Evolutionary conservation across 2,797 vertebrate genomes (phyloP).

Genomic region (Pteropus rufus): DNA sequence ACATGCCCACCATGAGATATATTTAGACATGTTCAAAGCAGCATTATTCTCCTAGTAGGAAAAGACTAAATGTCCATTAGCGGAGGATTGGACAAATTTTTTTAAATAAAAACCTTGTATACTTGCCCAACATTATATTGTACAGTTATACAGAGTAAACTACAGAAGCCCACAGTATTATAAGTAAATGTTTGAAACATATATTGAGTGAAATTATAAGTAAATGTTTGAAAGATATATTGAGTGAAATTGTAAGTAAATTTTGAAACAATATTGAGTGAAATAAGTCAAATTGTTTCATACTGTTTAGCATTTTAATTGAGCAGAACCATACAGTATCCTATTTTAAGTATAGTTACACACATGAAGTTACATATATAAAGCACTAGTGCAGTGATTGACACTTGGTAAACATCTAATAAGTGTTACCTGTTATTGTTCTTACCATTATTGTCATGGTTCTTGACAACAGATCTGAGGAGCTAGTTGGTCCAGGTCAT

Average conservation of each 20-base stretch:
- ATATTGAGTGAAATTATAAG: not conserved
- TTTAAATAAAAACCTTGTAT: not conserved
- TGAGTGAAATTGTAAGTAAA: not conserved
- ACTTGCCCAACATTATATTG: not conserved
- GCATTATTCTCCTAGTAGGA: not conserved
- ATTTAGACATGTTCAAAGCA: not conserved
- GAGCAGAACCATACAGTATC: not conserved
- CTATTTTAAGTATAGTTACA: not conserved
- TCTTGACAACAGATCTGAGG: not conserved
- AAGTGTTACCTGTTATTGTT: not conserved
- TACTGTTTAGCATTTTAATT: not conserved
- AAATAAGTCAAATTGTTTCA: not conserved
- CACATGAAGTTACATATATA: not conserved
- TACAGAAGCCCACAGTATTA: not conserved
- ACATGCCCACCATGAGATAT: not conserved
- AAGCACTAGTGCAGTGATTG: not conserved
- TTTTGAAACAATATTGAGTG: not conserved
- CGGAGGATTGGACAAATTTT: not conserved
- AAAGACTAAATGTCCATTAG: not conserved
- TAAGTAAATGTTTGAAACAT: not conserved
- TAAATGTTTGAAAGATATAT: not conserved
- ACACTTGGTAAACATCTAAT: not conserved
- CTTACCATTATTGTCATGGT: not conserved
- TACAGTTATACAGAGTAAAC: not conserved
- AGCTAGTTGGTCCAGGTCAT: not conserved